These are phyloP conservation scores for Enteromius radiatus DNA, from an alignment of 2,797 vertebrate species.

Conservation along the genomic window DNA sequence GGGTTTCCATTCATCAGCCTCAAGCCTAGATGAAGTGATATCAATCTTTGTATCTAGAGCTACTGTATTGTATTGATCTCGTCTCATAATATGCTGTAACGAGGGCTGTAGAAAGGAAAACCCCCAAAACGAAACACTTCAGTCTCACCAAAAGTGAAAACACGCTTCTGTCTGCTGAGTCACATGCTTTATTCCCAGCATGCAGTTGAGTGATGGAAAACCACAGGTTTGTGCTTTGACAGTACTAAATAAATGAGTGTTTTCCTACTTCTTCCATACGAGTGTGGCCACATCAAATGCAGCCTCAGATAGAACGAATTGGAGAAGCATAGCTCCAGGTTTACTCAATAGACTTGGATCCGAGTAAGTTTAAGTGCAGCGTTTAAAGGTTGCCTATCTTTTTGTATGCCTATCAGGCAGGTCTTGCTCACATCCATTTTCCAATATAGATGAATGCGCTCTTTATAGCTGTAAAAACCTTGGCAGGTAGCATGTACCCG, in stretches of 20 bases:
- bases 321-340: neutral
- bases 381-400: slow-evolving; percentile 48
- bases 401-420: slow-evolving; percentile 67
- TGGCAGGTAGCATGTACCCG: slow-evolving; percentile 75
- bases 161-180: slow-evolving; percentile 65
- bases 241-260: neutral
- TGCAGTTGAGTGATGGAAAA: slow-evolving; percentile 20
- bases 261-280: neutral
- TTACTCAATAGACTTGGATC: neutral
- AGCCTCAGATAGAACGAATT: neutral
- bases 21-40: slow-evolving; percentile 65
- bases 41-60: slow-evolving; percentile 66
- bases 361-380: slow-evolving; percentile 8
- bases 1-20: slow-evolving; percentile 68
- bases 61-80: slow-evolving; percentile 59
- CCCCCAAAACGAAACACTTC: slow-evolving; percentile 52
- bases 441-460: slow-evolving; percentile 76
- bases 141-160: slow-evolving; percentile 39
- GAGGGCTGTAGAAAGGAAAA: slow-evolving; percentile 55
- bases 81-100: slow-evolving; percentile 62
- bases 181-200: slow-evolving; percentile 54
- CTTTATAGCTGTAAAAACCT: slow-evolving; percentile 76
- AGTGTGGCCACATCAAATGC: neutral
- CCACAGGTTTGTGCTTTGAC: slow-evolving; percentile 25
- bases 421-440: slow-evolving; percentile 72